Percentiles rank a stretch among this genome's conserved stretches.
Evolutionary conservation across 2,888 invertebrate species (phyloP).

Genomic region (Stenolophus ochropezus): DNA sequence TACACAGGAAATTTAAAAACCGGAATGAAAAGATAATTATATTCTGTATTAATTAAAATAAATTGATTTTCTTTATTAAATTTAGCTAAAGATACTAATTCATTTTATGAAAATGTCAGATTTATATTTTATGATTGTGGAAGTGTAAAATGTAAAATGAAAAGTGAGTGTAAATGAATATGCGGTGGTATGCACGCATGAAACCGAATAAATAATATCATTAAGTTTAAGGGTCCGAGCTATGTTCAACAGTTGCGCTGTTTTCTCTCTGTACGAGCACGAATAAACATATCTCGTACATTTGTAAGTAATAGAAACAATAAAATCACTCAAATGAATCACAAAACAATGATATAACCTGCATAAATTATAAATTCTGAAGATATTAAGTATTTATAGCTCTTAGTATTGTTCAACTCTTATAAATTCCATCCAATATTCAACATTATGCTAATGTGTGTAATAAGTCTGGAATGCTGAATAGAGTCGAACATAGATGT

Average conservation of each 20-base stretch:
- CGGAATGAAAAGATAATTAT: neutral
- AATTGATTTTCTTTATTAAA: neutral
- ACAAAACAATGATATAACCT: no score
- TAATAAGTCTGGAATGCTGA: no score
- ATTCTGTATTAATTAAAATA: neutral
- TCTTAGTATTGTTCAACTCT: no score
- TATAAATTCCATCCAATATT: no score
- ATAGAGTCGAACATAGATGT: constrained; percentile 26
- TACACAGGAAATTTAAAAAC: no score
- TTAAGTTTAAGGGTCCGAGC: neutral
- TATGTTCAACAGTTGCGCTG: neutral
- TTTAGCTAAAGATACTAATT: neutral
- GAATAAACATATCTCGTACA: no score
- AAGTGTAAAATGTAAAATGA: neutral
- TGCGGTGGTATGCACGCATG: neutral
- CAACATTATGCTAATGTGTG: no score
- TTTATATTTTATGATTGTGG: neutral
- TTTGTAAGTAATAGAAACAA: no score
- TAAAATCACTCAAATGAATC: no score
- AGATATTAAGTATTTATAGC: no score
- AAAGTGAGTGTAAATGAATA: neutral
- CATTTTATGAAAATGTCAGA: neutral
- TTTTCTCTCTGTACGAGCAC: neutral
- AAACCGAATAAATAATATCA: neutral
- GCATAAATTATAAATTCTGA: no score